These are phyloP conservation scores for Drosophila algonquin DNA, from an alignment of 2,888 invertebrate genomes.

Conservation along the genomic window DNA sequence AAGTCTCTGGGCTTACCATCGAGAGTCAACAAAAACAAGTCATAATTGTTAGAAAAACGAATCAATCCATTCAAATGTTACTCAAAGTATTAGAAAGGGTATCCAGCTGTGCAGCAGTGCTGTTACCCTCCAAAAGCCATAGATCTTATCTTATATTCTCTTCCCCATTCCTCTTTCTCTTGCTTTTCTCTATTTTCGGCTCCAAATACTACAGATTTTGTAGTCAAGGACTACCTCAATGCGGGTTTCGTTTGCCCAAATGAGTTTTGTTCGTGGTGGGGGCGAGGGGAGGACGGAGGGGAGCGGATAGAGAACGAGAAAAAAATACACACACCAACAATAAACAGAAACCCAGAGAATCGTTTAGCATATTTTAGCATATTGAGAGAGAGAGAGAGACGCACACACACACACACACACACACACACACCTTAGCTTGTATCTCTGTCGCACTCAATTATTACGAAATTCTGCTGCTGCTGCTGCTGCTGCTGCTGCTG, in stretches of 20 bases:
- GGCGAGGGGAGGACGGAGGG: neutral
- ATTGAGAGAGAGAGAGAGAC: conserved; percentile 47
- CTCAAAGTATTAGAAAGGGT: too few species aligned
- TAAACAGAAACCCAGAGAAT: conserved; percentile 42
- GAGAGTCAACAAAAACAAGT: too few species aligned
- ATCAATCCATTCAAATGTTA: too few species aligned
- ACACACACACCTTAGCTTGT: conserved; percentile 42
- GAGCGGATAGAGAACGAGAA: conserved; percentile 27
- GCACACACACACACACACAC: conserved; percentile 33
- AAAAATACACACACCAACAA: conserved; percentile 5
- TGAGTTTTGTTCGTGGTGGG: conserved; percentile 38
- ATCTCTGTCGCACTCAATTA: conserved; percentile 58
- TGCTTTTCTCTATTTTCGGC: conserved; percentile 32
- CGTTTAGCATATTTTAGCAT: conserved; percentile 75
- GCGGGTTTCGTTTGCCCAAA: conserved; percentile 75
- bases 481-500: conserved; percentile 23
- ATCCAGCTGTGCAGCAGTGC: too few species aligned
- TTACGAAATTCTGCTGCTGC: conserved; percentile 57
- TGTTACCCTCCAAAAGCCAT: neutral
- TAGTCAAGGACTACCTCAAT: conserved; percentile 76
- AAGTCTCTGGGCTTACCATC: too few species aligned
- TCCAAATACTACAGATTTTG: conserved; percentile 41
- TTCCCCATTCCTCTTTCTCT: conserved; percentile 2
- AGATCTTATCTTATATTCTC: conserved; percentile 6
- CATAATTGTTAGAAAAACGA: too few species aligned